Evolutionary conservation across 2,888 invertebrate genomes (phyloP).

Genomic region (Thysanoteuthis rhombus): DNA sequence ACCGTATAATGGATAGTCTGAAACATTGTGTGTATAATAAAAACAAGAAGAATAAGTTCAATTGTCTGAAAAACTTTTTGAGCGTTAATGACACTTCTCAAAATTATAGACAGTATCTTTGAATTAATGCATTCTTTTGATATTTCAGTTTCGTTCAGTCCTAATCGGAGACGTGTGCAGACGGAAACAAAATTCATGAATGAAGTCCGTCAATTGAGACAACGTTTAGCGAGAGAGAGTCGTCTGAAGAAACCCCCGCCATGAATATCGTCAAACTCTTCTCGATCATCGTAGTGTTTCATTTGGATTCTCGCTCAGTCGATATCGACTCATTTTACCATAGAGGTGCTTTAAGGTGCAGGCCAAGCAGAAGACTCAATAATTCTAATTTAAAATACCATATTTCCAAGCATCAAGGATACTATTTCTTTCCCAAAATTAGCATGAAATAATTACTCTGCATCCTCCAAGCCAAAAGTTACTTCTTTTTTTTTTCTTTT

Average conservation of each 20-base stretch:
- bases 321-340: neutral
- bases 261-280: neutral
- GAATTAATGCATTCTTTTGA: neutral
- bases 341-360: slow-evolving; percentile 31
- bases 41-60: too few relatives aligned
- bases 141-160: slow-evolving; percentile 60
- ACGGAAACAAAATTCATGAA: slow-evolving; percentile 57
- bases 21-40: too few relatives aligned
- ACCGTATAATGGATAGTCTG: too few relatives aligned
- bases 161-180: slow-evolving; percentile 54
- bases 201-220: slow-evolving; percentile 58
- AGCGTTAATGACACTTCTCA: too few relatives aligned
- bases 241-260: slow-evolving; percentile 56
- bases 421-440: too few relatives aligned
- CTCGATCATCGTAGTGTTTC: neutral
- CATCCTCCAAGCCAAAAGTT: too few relatives aligned
- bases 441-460: too few relatives aligned
- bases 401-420: too few relatives aligned
- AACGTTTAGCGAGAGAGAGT: slow-evolving; percentile 59
- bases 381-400: too few relatives aligned
- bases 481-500: too few relatives aligned
- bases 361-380: slow-evolving; percentile 34
- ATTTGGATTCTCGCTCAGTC: neutral
- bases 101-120: too few relatives aligned
- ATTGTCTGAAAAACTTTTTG: too few relatives aligned